A percentile compares a stretch with the other conserved stretches of the same genome.
Evolutionary conservation across 2,888 invertebrate species (phyloP).

Genomic region (Lutraria lutraria): DNA sequence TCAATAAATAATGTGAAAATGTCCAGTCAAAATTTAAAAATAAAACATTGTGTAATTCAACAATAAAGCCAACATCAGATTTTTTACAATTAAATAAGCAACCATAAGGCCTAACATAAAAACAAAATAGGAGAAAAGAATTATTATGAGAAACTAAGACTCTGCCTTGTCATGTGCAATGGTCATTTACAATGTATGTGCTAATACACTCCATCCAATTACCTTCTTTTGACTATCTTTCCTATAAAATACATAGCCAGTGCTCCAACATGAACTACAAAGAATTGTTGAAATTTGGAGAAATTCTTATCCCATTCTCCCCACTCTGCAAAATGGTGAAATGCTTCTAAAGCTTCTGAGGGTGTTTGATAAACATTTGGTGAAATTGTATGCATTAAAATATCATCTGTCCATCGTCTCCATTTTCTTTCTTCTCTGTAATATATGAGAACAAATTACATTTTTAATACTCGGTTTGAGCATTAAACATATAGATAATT

Average conservation of each 20-base stretch:
- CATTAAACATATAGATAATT: too few species aligned
- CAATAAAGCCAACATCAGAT: too few species aligned
- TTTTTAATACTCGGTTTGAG: background rate
- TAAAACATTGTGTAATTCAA: too few species aligned
- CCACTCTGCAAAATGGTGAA: constrained; percentile 96
- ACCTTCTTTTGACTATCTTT: constrained; percentile 94
- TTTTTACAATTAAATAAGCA: too few species aligned
- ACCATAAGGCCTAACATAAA: too few species aligned
- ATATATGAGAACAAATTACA: background rate
- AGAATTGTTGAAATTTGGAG: constrained; percentile 93
- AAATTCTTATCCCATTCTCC: constrained; percentile 97
- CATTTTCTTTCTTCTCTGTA: constrained; percentile 96
- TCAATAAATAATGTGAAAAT: too few species aligned
- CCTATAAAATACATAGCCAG: constrained; percentile 97
- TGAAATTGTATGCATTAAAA: constrained; percentile 96
- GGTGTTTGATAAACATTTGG: constrained; percentile 98
- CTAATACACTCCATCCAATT: constrained; percentile 59
- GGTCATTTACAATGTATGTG: too few species aligned
- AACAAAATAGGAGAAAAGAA: too few species aligned
- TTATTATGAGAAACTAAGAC: too few species aligned
- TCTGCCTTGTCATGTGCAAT: too few species aligned
- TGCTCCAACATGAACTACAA: constrained; percentile 97
- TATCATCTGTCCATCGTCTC: constrained; percentile 97
- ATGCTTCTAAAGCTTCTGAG: constrained; percentile 95
- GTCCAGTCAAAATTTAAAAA: too few species aligned